Evolutionary conservation across 1,140 invertebrate species (phyloP).

Genomic region (Drosophila pachea): DNA sequence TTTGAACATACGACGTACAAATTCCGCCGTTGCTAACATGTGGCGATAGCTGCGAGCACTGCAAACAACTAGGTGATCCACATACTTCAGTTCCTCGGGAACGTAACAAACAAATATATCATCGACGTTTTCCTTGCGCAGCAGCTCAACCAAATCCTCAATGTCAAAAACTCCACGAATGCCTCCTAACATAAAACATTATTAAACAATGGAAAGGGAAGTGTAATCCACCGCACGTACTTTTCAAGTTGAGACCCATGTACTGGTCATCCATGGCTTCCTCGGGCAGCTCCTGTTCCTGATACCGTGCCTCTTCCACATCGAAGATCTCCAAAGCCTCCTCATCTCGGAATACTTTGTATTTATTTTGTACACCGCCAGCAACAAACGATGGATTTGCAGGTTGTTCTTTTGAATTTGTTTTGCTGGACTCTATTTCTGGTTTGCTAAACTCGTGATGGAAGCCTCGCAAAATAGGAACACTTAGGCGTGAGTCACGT

Average conservation of each 20-base stretch:
- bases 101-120: constrained; percentile 91
- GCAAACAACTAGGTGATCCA: constrained; percentile 89
- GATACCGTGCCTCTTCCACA: constrained; percentile 82
- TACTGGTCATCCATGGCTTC: constrained; percentile 76
- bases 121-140: constrained; percentile 87
- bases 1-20: constrained; percentile 90
- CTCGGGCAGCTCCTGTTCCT: constrained; percentile 52
- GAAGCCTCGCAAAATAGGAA: constrained; percentile 63
- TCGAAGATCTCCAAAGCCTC: constrained; percentile 84
- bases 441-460: constrained; percentile 72
- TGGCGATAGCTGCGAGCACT: constrained; percentile 87
- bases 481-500: constrained; percentile 53
- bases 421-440: neutral
- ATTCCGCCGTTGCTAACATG: constrained; percentile 86
- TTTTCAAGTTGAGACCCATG: constrained; percentile 79
- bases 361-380: constrained; percentile 63
- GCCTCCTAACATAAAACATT: constrained; percentile 83
- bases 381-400: constrained; percentile 26
- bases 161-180: constrained; percentile 90
- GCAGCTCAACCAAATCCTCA: constrained; percentile 88
- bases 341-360: constrained; percentile 80
- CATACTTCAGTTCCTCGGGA: constrained; percentile 87
- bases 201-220: neutral
- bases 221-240: constrained; percentile 74
- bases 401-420: neutral